Percentiles rank a stretch among this genome's conserved stretches.
These are phyloP conservation scores for Stercorarius parasiticus DNA, from an alignment of 2,113 vertebrate genomes.

Conservation along the genomic window DNA sequence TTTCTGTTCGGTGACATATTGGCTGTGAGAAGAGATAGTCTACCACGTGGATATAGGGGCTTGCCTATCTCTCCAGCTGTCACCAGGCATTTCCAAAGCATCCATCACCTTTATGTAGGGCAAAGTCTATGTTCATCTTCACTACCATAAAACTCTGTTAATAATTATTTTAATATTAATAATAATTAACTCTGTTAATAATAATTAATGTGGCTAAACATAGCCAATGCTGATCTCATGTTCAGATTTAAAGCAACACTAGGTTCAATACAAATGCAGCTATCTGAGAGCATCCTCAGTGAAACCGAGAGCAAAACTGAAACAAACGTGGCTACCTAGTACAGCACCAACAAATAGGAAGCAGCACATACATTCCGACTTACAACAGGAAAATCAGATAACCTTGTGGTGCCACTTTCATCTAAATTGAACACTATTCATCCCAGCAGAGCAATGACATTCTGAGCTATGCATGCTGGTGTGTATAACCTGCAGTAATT, in stretches of 20 bases:
- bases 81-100: neutral
- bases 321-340: neutral
- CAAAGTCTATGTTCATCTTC: neutral
- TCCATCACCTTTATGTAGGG: neutral
- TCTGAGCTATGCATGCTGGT: neutral
- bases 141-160: neutral
- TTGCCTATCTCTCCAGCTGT: neutral
- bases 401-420: neutral
- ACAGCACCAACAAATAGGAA: neutral
- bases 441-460: neutral
- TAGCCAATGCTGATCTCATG: neutral
- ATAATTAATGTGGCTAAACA: neutral
- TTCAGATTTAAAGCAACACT: neutral
- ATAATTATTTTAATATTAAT: neutral
- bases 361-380: neutral
- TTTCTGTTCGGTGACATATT: conserved; percentile 20
- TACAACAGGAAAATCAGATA: neutral
- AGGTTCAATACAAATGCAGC: neutral
- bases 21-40: neutral
- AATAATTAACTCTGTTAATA: neutral
- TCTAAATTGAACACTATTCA: neutral
- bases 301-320: neutral
- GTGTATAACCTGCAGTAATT: neutral
- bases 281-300: neutral
- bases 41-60: rapidly evolving